A percentile compares a stretch with the other conserved stretches of the same genome.
Evolutionary conservation across 2,888 invertebrate species (phyloP).

Genomic region (Hipparchia semele): DNA sequence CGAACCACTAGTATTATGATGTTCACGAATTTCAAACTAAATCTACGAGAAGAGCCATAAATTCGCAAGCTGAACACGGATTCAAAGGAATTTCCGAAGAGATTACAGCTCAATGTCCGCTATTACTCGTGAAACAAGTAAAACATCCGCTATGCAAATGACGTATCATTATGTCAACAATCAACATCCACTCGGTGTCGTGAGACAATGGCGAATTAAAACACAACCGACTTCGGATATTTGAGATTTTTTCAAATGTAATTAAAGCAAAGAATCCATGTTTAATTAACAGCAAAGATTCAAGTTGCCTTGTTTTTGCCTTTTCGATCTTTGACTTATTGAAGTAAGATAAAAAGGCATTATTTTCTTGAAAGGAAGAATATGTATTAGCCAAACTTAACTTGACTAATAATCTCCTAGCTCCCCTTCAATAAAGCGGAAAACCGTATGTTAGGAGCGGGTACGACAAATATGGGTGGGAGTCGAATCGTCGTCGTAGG

Average conservation of each 20-base stretch:
- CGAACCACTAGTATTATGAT: too few relatives aligned
- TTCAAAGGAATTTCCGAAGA: conserved; percentile 7
- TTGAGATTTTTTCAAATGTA: conserved; percentile 23
- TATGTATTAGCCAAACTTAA: too few relatives aligned
- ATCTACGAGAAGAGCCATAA: too few relatives aligned
- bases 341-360: too few relatives aligned
- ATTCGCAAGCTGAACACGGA: not conserved
- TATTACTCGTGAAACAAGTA: conserved; percentile 8
- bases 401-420: too few relatives aligned
- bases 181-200: conserved; percentile 49
- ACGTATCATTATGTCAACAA: conserved; percentile 32
- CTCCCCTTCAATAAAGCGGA: too few relatives aligned
- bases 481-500: too few relatives aligned
- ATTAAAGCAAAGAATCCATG: conserved; percentile 17
- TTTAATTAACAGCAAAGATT: conserved; percentile 10
- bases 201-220: conserved; percentile 49
- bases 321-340: not conserved
- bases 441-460: too few relatives aligned
- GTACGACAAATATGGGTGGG: too few relatives aligned
- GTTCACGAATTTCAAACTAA: too few relatives aligned
- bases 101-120: conserved; percentile 2
- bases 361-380: too few relatives aligned
- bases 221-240: conserved; percentile 32
- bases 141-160: conserved; percentile 32
- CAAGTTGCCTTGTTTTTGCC: not conserved